A percentile compares a stretch with the other conserved stretches of the same genome.
Evolutionary conservation across 2,888 invertebrate genomes (phyloP).

Genomic region (Mystacides longicornis): DNA sequence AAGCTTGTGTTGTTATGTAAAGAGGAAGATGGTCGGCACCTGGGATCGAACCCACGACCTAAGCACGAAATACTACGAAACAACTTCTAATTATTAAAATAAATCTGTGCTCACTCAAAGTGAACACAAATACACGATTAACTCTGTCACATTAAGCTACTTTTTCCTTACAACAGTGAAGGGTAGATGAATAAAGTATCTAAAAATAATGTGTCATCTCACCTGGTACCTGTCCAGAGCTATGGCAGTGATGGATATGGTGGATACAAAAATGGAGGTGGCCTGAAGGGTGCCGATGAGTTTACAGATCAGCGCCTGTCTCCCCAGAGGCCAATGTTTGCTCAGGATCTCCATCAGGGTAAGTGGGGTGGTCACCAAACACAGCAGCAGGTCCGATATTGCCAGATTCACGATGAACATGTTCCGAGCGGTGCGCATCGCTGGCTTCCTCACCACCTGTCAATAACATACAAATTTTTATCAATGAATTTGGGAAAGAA

Average conservation of each 20-base stretch:
- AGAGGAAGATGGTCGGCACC: no score
- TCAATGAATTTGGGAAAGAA: no score
- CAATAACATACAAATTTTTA: no score
- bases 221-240: constrained; percentile 79
- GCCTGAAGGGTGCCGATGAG: constrained; percentile 81
- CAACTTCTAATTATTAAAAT: no score
- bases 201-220: constrained; percentile 24
- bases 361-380: constrained; percentile 83
- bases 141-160: no score
- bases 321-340: constrained; percentile 81
- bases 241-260: constrained; percentile 89
- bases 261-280: constrained; percentile 87
- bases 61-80: no score
- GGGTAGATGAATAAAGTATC: background rate
- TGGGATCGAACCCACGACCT: no score
- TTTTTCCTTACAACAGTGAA: background rate
- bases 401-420: constrained; percentile 90
- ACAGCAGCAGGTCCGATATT: constrained; percentile 74
- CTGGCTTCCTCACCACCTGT: constrained; percentile 72
- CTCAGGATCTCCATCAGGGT: constrained; percentile 81
- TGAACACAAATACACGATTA: no score
- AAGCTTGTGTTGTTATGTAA: no score
- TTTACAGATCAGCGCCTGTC: constrained; percentile 72
- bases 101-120: no score
- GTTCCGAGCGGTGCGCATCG: constrained; percentile 88